Conservation (phyloP, 2,113 vertebrate species). For the Poicephalus gulielmi region DNA sequence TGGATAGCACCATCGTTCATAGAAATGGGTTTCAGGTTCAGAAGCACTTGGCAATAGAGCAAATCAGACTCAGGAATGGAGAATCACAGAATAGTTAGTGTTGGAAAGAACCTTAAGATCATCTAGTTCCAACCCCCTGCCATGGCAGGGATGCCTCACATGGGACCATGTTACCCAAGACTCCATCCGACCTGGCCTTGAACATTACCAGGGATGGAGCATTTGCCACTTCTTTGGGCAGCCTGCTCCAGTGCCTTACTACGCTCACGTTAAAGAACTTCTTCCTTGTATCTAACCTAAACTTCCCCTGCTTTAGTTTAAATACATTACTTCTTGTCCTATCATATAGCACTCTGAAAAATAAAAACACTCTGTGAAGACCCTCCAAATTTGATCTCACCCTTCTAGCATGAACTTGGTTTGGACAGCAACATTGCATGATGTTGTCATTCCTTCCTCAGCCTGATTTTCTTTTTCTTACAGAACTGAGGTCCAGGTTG, state of each 20-base stretch:
- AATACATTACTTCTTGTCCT: background rate
- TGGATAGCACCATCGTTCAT: background rate
- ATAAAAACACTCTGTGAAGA: background rate
- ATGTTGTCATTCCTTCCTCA: background rate
- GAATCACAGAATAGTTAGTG: background rate
- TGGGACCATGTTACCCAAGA: background rate
- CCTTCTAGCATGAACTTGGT: background rate
- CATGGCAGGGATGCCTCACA: background rate
- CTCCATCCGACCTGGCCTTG: background rate
- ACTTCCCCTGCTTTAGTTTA: background rate
- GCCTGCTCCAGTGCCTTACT: background rate
- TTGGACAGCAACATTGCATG: background rate
- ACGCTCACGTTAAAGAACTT: background rate
- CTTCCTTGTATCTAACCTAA: background rate
- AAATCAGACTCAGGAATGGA: background rate
- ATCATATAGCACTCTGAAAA: background rate
- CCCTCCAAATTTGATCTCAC: background rate
- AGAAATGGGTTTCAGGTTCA: background rate
- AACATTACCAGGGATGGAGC: background rate
- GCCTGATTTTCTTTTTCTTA: background rate
- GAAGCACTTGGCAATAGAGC: background rate
- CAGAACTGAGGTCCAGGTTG: background rate
- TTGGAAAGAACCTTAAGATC: background rate
- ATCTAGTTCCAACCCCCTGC: background rate
- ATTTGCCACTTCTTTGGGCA: background rate